A percentile compares a stretch with the other conserved stretches of the same genome.
These are phyloP conservation scores for Tuta absoluta DNA, from an alignment of 2,888 invertebrate species.

Conservation along the genomic window DNA sequence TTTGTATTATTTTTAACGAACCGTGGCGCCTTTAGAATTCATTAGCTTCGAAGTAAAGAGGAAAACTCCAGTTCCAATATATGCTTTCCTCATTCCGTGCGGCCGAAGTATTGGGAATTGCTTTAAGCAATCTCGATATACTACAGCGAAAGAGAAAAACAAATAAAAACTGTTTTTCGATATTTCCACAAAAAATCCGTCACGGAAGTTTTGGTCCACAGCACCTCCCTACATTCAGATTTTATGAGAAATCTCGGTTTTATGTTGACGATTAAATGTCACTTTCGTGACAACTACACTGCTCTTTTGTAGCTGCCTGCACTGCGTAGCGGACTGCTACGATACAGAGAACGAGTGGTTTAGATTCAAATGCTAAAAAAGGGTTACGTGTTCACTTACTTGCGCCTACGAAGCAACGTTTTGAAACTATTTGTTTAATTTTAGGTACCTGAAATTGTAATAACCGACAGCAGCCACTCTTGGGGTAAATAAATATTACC, in stretches of 20 bases:
- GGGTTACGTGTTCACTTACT: not conserved
- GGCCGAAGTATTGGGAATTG: constrained; percentile 10
- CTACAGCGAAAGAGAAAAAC: not conserved
- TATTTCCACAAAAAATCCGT: no score
- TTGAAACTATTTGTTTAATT: not conserved
- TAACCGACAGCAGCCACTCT: no score
- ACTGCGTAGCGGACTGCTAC: no score
- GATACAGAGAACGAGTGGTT: no score
- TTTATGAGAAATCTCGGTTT: no score
- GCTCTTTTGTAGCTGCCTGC: no score
- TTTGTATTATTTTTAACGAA: constrained; percentile 76
- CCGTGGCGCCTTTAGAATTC: constrained; percentile 71
- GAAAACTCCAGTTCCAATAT: constrained; percentile 58
- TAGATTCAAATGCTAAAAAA: not conserved
- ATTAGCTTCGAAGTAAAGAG: constrained; percentile 65
- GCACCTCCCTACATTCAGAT: no score
- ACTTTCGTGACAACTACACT: no score
- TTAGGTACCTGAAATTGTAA: not conserved
- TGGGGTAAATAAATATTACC: no score
- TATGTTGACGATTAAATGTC: no score
- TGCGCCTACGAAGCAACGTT: not conserved
- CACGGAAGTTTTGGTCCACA: no score
- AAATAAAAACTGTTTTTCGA: no score
- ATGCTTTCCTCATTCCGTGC: constrained; percentile 41
- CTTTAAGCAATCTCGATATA: constrained; percentile 8